A percentile compares a stretch with the other conserved stretches of the same genome.
phyloP scores from a whole-genome alignment of 2,797 vertebrate species.

The Cirrhinus mrigala region DNA sequence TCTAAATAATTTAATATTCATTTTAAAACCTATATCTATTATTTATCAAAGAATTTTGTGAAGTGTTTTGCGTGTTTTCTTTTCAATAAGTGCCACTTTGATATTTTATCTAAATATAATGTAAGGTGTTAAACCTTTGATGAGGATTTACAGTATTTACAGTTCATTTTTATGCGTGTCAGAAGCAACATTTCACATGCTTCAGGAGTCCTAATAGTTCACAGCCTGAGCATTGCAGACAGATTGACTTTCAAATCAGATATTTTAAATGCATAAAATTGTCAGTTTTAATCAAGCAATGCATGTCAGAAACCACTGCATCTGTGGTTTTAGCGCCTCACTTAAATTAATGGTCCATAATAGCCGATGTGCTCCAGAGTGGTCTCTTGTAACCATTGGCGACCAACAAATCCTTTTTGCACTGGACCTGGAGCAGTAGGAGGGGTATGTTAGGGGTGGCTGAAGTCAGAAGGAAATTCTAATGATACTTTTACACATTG shows the following conservation, averaged over 20 bases:
- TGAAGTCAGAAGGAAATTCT: conserved; percentile 3
- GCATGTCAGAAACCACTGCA: conserved; percentile 9
- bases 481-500: conserved; percentile 47
- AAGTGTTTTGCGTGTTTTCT: not conserved
- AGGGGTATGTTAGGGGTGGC: not conserved
- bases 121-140: not conserved
- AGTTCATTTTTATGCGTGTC: not conserved
- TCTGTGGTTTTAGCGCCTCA: conserved; percentile 24
- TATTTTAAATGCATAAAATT: conserved; percentile 21
- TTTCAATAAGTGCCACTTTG: not conserved
- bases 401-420: conserved; percentile 46
- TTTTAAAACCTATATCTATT: not conserved
- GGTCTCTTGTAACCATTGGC: conserved; percentile 53
- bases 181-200: not conserved
- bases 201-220: not conserved
- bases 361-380: conserved; percentile 23
- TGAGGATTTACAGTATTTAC: not conserved
- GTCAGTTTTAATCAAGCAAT: conserved; percentile 21
- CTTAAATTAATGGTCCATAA: conserved; percentile 46
- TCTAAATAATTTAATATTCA: not conserved
- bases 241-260: conserved; percentile 33
- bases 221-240: not conserved
- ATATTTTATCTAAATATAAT: not conserved
- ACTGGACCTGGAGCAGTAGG: not conserved
- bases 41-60: not conserved